Base-by-base conservation (phyloP, 2,888 invertebrate genomes). In the Vandiemenella viatica region DNA sequence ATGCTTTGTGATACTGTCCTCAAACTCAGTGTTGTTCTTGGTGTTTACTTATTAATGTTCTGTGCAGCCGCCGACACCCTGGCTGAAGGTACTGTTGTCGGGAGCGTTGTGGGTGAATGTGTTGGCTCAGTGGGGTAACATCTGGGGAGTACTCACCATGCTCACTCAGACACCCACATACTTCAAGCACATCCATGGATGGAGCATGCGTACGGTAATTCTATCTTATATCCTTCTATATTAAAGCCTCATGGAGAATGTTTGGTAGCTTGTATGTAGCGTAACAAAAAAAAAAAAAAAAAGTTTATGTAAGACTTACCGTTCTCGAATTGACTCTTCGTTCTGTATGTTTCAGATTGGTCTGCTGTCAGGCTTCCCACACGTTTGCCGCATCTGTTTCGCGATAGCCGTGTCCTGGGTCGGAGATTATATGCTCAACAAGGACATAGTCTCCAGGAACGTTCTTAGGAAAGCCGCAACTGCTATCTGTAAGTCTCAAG, bases 121-220 rank as follows among this genome's bases (percentile, higher is more conserved):
- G n/a, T 59, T 77, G 8, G 74, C 79, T 0, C 80, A 81, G 57
- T 76, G 74, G 70, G 79, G 81, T 7, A 75, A 75, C 1, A 71
- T 76, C 47, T 83, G 80, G 80, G 79, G 81, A 1, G 67, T 81
- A 17, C 76, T 80, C 43, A 81, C 80, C 0, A 63, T 82, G 15
- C 74, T 81, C 71, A 79, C 80, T 0, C 78, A 82, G 60, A 73
- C 78, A 0, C 83, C 83, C 0, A 77, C 77, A 1, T 83, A 82
- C 58, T 78, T 83, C 59, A 76, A 75, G 55, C 70, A 74, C 46
- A 73, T 83, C 44, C 78, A 82, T 57, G 78, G 80, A 43, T 79
- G 77, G 75, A 70, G 78, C 57, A 77, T 83, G 19, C 72, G 71
- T 60, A 71, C 75, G 62, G 82, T 81, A n/a, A n/a, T n/a, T n/a